Base-by-base conservation (phyloP, 23 tunicate genomes). In the Ascidia mentula region DNA sequence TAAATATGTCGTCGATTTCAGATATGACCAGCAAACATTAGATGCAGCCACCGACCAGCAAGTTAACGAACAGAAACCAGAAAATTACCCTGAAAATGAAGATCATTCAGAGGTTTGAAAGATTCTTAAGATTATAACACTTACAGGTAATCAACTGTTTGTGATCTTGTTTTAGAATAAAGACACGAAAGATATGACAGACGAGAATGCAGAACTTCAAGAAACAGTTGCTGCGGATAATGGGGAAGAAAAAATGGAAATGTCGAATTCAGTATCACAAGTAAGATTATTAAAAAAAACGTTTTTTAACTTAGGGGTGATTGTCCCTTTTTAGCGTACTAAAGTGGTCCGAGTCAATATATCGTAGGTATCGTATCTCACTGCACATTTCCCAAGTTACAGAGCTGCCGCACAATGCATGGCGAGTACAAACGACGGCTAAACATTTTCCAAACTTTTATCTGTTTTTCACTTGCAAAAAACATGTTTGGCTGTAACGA, bases 21-120 rank as follows among this genome's bases (percentile, higher is more conserved):
- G 95, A 46, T 88, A 84, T 69, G 90, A 93, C 82, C 72, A 80
- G 32, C 46, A 74, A 39, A 53, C 89, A 4, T 39, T 90, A 20
- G 98, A 93, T 80, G 92, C 98, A 28, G 93, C 92, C 17, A 83
- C 80, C 17, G 89, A 93, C 37, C 93, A 93, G 38, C 93, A 88
- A 72, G 72, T 73, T 40, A 53, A 78, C 6, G 34, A 82, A 32
- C 79, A 81, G 45, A 77, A 72, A 17, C 59, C 81, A 18, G 74
- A 79, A 40, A 45, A 37, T 34, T 77, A 85, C 6, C 79, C 86
- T n/a, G 80, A 85, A 6, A 42, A 80, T 32, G 87, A 86, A 32
- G 75, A 37, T 6, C 70, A 85, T 24, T 38, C 81, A 36, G 77
- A 38, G 65, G 65, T 53, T 20, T 42, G 15, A 53, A 53, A 20